These are phyloP conservation scores for Ceratitis capitata DNA, from an alignment of 1,140 invertebrate genomes.

Conservation along the genomic window DNA sequence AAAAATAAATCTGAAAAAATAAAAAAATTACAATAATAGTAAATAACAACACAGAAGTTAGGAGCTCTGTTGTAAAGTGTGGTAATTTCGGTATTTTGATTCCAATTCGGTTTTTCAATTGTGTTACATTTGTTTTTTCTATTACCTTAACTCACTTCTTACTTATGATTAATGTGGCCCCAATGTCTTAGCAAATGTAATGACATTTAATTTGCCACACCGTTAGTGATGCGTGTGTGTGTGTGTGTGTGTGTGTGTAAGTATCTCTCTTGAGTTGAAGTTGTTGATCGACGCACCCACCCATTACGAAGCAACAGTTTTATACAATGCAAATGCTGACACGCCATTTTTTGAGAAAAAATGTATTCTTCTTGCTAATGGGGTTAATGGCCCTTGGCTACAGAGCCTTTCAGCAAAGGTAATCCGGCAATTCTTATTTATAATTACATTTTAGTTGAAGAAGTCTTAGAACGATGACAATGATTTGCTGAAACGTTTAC, in stretches of 20 bases:
- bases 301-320: constrained; percentile 12
- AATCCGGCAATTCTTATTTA: neutral
- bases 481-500: neutral
- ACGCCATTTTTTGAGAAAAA: neutral
- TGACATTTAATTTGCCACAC: constrained; percentile 23
- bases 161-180: neutral
- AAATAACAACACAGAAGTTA: too few species aligned
- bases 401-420: neutral
- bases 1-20: too few species aligned
- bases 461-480: neutral
- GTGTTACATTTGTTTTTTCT: too few species aligned
- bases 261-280: neutral
- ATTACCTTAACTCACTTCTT: neutral
- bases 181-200: constrained; percentile 3
- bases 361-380: neutral
- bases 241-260: too few species aligned
- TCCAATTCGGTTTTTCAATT: neutral
- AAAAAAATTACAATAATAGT: too few species aligned
- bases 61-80: neutral
- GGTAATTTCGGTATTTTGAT: neutral
- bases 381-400: constrained; percentile 2
- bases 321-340: neutral
- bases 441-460: neutral
- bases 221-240: too few species aligned
- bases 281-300: constrained; percentile 31